phyloP scores from a whole-genome alignment of 2,797 vertebrate genomes.

The Selene dorsalis region DNA sequence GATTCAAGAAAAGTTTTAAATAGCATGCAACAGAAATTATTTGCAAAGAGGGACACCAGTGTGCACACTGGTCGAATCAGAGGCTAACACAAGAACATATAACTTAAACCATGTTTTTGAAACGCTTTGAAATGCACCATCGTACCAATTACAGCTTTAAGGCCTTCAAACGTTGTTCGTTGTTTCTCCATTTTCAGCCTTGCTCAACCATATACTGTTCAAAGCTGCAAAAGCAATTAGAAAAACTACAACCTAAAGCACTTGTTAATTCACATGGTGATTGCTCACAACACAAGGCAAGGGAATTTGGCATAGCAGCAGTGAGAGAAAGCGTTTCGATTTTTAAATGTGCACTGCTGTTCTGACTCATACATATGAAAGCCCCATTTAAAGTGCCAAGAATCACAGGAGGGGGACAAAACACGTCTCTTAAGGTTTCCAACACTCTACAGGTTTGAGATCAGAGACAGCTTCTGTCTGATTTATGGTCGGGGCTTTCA shows the following conservation, averaged over 20 bases:
- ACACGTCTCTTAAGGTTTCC: constrained; percentile 68
- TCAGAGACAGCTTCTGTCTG: constrained; percentile 74
- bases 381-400: constrained; percentile 71
- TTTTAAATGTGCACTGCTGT: constrained; percentile 76
- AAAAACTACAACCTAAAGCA: constrained; percentile 66
- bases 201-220: constrained; percentile 30
- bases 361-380: constrained; percentile 83
- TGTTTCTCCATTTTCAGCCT: constrained; percentile 39
- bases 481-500: constrained; percentile 59
- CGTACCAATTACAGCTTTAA: not conserved
- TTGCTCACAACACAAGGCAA: constrained; percentile 65
- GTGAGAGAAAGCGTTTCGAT: constrained; percentile 76
- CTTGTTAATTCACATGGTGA: constrained; percentile 75
- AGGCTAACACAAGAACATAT: not conserved
- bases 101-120: too few relatives aligned
- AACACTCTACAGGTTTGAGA: constrained; percentile 75
- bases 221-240: constrained; percentile 60
- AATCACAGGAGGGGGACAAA: constrained; percentile 65
- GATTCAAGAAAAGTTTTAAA: not conserved
- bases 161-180: constrained; percentile 6
- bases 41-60: not conserved
- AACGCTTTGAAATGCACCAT: not conserved
- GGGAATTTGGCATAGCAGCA: constrained; percentile 59
- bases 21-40: not conserved
- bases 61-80: not conserved